phyloP scores from a whole-genome alignment of 1,140 invertebrate genomes.

The Nasonia giraulti region DNA sequence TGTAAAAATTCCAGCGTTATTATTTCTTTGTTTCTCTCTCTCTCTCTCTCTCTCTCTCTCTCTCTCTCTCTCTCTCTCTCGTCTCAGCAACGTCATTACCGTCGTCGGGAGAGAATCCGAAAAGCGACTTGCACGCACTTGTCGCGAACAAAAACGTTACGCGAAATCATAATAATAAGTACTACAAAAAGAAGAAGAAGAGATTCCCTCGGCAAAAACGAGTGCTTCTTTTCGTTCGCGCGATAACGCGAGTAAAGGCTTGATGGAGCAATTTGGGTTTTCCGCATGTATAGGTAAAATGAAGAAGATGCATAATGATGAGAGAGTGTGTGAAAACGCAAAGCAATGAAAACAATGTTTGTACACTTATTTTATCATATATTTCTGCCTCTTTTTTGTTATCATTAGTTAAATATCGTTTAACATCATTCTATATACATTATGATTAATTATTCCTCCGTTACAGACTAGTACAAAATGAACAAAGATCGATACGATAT shows the following conservation, averaged over 20 bases:
- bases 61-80: too few species aligned
- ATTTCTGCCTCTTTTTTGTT: conserved; percentile 52
- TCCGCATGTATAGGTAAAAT: background rate
- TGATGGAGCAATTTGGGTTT: conserved; percentile 32
- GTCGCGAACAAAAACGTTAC: background rate
- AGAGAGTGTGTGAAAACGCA: conserved; percentile 39
- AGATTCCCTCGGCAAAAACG: background rate
- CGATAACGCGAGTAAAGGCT: background rate
- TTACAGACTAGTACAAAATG: conserved; percentile 55
- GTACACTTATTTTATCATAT: conserved; percentile 53
- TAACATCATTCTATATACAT: conserved; percentile 55
- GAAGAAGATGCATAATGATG: background rate
- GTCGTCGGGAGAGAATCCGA: background rate
- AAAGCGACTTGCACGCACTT: background rate
- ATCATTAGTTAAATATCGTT: conserved; percentile 54
- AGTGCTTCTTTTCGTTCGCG: background rate
- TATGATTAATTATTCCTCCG: conserved; percentile 53
- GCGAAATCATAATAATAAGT: background rate
- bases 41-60: too few species aligned
- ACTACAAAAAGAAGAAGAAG: conserved; percentile 10
- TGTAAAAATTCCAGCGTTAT: conserved; percentile 10
- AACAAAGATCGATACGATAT: conserved; percentile 54
- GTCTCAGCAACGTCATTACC: background rate
- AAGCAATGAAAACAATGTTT: conserved; percentile 49
- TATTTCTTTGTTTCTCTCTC: too few species aligned